A percentile compares a stretch with the other conserved stretches of the same genome.
phyloP scores from a whole-genome alignment of 2,888 invertebrate genomes.

The Pharmacophagus antenor region DNA sequence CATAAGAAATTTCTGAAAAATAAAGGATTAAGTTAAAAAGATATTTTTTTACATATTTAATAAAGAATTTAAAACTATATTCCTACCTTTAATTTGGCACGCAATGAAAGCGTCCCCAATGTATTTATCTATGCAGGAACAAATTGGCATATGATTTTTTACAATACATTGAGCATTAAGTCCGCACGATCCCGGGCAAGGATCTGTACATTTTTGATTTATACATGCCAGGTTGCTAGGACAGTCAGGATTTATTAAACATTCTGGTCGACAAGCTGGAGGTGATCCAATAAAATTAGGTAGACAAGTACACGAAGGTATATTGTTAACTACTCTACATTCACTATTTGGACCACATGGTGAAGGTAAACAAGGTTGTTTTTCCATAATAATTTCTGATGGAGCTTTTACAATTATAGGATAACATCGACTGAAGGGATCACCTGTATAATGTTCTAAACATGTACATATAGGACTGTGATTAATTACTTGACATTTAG shows the following conservation, averaged over 20 bases:
- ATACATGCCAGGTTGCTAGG: constrained; percentile 88
- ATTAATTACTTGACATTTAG: constrained; percentile 86
- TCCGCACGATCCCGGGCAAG: constrained; percentile 91
- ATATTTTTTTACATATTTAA: not conserved
- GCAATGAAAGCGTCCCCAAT: constrained; percentile 87
- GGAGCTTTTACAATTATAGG: constrained; percentile 44
- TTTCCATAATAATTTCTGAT: constrained; percentile 46
- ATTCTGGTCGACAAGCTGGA: constrained; percentile 86
- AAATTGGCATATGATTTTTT: constrained; percentile 87
- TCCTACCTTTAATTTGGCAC: constrained; percentile 78
- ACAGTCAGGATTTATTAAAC: constrained; percentile 88
- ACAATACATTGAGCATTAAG: constrained; percentile 83
- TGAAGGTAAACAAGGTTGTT: constrained; percentile 82
- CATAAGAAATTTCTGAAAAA: constrained; percentile 51
- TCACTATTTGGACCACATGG: constrained; percentile 86
- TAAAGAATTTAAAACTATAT: not conserved
- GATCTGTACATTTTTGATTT: constrained; percentile 87
- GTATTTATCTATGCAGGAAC: constrained; percentile 85
- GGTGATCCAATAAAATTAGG: constrained; percentile 85
- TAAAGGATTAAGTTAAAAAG: not conserved
- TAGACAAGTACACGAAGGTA: constrained; percentile 84
- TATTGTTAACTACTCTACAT: constrained; percentile 81
- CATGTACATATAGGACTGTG: constrained; percentile 87
- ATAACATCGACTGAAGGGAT: constrained; percentile 84
- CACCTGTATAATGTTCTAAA: constrained; percentile 80